Conservation (phyloP, 2,797 vertebrate species). For the Psittacula derbiana region DNA sequence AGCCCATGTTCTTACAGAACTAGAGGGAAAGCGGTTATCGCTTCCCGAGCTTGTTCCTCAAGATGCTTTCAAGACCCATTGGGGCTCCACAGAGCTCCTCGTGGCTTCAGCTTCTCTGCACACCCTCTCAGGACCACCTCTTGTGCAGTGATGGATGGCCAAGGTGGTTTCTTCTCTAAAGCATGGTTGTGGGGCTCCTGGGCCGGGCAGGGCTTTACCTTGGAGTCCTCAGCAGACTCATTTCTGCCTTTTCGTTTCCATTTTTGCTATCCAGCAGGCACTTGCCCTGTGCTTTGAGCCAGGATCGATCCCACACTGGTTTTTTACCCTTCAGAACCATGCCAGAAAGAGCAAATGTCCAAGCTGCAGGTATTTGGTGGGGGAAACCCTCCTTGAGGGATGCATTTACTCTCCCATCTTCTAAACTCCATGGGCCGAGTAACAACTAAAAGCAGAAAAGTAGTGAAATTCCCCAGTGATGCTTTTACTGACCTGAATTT, state of each 20-base stretch:
- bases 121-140: neutral
- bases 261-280: neutral
- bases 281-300: neutral
- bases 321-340: neutral
- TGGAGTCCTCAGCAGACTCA: neutral
- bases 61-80: neutral
- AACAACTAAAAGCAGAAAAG: neutral
- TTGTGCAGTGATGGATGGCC: neutral
- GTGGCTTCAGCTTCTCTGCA: neutral
- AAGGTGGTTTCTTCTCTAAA: neutral
- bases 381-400: neutral
- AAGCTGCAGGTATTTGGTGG: neutral
- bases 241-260: neutral
- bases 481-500: slow-evolving; percentile 6
- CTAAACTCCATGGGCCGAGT: neutral
- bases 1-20: neutral
- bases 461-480: neutral
- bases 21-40: neutral
- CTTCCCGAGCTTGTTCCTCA: neutral
- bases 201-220: neutral
- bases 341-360: neutral
- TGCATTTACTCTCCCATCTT: neutral
- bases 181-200: neutral
- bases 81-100: neutral
- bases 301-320: neutral